These are phyloP conservation scores for Hypsopygia costalis DNA, from an alignment of 2,888 invertebrate genomes.

Conservation along the genomic window DNA sequence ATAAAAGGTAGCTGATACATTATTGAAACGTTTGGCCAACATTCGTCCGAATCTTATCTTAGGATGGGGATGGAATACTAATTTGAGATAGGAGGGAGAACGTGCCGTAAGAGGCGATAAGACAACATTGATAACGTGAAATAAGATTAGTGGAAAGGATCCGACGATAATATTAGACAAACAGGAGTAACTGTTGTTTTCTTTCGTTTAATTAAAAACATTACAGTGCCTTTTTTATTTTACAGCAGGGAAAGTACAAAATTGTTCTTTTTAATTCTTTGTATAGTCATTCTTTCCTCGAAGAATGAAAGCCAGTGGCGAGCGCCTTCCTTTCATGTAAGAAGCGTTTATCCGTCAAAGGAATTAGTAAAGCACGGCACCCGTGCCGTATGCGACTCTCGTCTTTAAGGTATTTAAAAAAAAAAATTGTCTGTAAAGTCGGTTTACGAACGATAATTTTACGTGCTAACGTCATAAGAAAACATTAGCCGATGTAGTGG, in stretches of 20 bases:
- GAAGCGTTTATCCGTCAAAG: too few relatives aligned
- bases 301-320: too few relatives aligned
- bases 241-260: not conserved
- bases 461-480: too few relatives aligned
- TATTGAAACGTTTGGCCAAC: constrained; percentile 7
- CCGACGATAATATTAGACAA: not conserved
- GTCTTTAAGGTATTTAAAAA: too few relatives aligned
- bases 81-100: not conserved
- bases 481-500: too few relatives aligned
- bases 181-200: not conserved
- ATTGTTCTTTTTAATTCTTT: too few relatives aligned
- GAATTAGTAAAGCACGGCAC: too few relatives aligned
- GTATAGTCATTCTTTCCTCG: too few relatives aligned
- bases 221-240: not conserved
- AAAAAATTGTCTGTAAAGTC: too few relatives aligned
- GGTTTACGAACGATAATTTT: too few relatives aligned
- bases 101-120: not conserved
- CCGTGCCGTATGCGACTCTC: too few relatives aligned
- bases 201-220: not conserved
- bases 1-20: constrained; percentile 5
- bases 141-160: not conserved
- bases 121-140: not conserved
- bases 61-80: not conserved
- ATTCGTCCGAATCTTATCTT: constrained; percentile 1
- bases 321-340: too few relatives aligned